Percentiles rank a stretch among this genome's conserved stretches.
Evolutionary conservation across 2,113 vertebrate species (phyloP).

Genomic region (Phoxinus phoxinus): DNA sequence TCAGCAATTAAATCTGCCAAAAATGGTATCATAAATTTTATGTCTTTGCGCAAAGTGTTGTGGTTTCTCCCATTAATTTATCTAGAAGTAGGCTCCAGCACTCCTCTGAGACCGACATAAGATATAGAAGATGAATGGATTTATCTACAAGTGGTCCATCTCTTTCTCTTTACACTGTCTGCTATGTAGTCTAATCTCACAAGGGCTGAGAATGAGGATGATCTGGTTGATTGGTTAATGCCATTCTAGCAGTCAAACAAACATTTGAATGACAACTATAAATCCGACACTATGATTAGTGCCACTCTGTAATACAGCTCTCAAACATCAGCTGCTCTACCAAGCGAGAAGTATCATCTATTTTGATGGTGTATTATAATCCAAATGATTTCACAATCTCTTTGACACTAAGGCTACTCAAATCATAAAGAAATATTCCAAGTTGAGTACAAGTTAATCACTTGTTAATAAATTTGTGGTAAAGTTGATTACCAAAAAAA

Average conservation of each 20-base stretch:
- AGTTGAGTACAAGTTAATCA: not conserved
- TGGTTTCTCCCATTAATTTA: not conserved
- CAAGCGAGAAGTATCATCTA: not conserved
- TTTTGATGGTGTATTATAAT: constrained; percentile 22
- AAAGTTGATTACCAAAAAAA: not conserved
- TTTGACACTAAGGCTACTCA: constrained; percentile 15
- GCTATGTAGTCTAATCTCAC: not conserved
- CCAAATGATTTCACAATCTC: not conserved
- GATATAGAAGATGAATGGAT: not conserved
- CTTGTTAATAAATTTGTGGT: not conserved
- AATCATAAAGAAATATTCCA: not conserved
- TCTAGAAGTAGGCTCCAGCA: not conserved
- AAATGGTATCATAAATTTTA: not conserved
- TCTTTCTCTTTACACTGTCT: not conserved
- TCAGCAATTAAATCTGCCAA: constrained; percentile 9
- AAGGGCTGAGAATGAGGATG: not conserved
- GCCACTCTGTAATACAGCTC: constrained; percentile 27
- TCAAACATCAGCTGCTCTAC: not conserved
- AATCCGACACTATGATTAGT: constrained; percentile 30
- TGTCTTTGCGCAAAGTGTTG: constrained; percentile 7
- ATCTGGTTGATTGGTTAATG: constrained; percentile 13
- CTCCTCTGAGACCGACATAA: constrained; percentile 4
- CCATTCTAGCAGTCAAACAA: constrained; percentile 33
- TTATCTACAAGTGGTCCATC: not conserved
- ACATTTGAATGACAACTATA: constrained; percentile 35